Conservation (phyloP, 2,888 invertebrate species). For the Pheosia gnoma region DNA sequence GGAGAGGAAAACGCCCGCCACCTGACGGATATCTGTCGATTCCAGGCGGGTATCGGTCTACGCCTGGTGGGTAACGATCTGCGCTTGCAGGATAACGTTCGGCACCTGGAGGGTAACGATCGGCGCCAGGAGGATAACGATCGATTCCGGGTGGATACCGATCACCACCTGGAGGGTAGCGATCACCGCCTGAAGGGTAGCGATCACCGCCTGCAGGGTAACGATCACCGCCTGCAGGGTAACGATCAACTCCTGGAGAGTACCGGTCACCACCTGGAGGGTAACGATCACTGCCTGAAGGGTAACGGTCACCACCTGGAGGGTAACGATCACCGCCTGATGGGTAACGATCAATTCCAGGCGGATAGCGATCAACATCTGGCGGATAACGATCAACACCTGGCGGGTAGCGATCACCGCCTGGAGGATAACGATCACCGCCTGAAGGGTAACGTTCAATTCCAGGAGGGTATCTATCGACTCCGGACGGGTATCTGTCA, state of each 20-base stretch:
- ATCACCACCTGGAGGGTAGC: slow-evolving; percentile 32
- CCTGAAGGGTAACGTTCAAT: slow-evolving; percentile 74
- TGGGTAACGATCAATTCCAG: slow-evolving; percentile 66
- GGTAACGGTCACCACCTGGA: slow-evolving; percentile 67
- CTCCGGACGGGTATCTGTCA: slow-evolving; percentile 74
- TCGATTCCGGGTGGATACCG: slow-evolving; percentile 59
- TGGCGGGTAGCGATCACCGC: slow-evolving; percentile 73
- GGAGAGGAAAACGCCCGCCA: slow-evolving; percentile 62
- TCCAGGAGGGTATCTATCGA: slow-evolving; percentile 71
- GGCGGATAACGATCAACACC: slow-evolving; percentile 81
- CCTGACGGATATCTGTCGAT: slow-evolving; percentile 51
- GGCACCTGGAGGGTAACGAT: slow-evolving; percentile 35
- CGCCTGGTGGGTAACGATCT: slow-evolving; percentile 51
- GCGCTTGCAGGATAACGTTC: slow-evolving; percentile 62
- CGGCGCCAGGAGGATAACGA: slow-evolving; percentile 47
- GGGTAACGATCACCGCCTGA: slow-evolving; percentile 65
- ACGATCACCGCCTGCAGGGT: slow-evolving; percentile 46
- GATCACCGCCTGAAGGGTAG: slow-evolving; percentile 47
- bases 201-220: slow-evolving; percentile 49
- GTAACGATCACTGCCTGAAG: slow-evolving; percentile 64
- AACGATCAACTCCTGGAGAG: slow-evolving; percentile 59
- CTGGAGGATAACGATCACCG: slow-evolving; percentile 75
- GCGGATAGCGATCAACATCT: slow-evolving; percentile 80
- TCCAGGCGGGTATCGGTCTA: slow-evolving; percentile 57
- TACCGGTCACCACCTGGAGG: slow-evolving; percentile 31